These are phyloP conservation scores for Papilio helenus DNA, from an alignment of 1,140 invertebrate genomes.

Conservation along the genomic window DNA sequence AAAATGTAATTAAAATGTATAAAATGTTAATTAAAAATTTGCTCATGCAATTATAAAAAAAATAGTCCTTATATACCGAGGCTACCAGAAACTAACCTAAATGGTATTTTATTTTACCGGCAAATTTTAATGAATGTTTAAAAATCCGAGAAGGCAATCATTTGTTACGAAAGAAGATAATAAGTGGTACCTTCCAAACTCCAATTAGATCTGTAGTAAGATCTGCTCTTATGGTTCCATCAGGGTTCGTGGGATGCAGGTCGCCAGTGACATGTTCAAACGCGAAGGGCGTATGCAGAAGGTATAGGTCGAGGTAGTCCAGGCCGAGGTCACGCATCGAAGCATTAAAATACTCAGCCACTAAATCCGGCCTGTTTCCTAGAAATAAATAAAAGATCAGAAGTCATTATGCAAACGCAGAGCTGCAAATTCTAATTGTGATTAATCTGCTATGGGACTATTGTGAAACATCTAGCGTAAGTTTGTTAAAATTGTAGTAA, in stretches of 20 bases:
- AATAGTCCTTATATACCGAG: too few species aligned
- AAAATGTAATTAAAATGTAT: too few species aligned
- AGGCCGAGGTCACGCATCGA: conserved; percentile 85
- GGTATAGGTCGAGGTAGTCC: conserved; percentile 88
- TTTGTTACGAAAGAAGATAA: background rate
- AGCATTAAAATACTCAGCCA: conserved; percentile 84
- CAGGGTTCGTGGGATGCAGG: conserved; percentile 79
- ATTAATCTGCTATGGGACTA: too few species aligned
- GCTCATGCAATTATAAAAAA: too few species aligned
- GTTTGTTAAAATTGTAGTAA: too few species aligned
- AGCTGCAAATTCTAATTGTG: too few species aligned
- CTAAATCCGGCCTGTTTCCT: conserved; percentile 80
- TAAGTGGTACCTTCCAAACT: conserved; percentile 87
- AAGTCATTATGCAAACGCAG: background rate
- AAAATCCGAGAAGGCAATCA: background rate
- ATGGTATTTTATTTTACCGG: too few species aligned
- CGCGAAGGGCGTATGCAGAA: conserved; percentile 85
- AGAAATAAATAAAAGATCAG: conserved; percentile 25
- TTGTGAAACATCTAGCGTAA: too few species aligned
- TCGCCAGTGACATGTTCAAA: conserved; percentile 75
- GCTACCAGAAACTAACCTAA: too few species aligned
- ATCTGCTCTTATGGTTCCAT: conserved; percentile 87
- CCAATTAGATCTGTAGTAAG: conserved; percentile 86
- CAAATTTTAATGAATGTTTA: too few species aligned
- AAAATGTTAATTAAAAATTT: too few species aligned